Conservation (phyloP, 92 coral and sea anemone genomes). For the Metridium senile region DNA sequence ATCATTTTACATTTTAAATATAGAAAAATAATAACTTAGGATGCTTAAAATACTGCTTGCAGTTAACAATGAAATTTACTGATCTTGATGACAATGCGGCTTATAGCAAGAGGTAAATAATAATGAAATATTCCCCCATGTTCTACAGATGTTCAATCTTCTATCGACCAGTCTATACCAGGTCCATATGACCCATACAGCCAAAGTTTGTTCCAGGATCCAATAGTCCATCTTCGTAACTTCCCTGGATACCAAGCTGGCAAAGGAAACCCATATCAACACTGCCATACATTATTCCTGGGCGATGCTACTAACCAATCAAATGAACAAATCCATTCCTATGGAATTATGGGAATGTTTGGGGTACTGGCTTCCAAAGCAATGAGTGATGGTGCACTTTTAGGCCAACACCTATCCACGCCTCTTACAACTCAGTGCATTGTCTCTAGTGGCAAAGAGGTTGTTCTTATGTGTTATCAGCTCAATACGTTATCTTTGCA, state of each 20-base stretch:
- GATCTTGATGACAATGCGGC: no score
- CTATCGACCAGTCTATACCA: constrained; percentile 49
- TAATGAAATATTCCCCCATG: background rate
- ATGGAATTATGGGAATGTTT: constrained; percentile 92
- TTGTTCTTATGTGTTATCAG: constrained; percentile 85
- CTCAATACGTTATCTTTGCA: constrained; percentile 91
- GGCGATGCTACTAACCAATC: constrained; percentile 65
- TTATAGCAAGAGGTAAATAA: no score
- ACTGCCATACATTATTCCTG: constrained; percentile 77
- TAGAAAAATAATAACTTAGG: no score
- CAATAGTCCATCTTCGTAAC: constrained; percentile 86
- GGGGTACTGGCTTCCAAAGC: constrained; percentile 80
- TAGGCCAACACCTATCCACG: constrained; percentile 74
- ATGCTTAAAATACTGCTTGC: no score
- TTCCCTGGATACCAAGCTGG: constrained; percentile 82
- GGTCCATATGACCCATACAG: constrained; percentile 88
- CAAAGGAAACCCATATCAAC: constrained; percentile 55
- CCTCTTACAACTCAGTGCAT: constrained; percentile 86
- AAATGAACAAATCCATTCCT: constrained; percentile 69
- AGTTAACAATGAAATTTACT: no score
- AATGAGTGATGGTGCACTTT: constrained; percentile 61
- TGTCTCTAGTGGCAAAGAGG: constrained; percentile 73
- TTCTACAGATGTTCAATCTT: constrained; percentile 64
- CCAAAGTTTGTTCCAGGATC: constrained; percentile 77
- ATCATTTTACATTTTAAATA: no score